phyloP scores from a whole-genome alignment of 1,140 invertebrate species.

The Sycophaga agraensis region DNA sequence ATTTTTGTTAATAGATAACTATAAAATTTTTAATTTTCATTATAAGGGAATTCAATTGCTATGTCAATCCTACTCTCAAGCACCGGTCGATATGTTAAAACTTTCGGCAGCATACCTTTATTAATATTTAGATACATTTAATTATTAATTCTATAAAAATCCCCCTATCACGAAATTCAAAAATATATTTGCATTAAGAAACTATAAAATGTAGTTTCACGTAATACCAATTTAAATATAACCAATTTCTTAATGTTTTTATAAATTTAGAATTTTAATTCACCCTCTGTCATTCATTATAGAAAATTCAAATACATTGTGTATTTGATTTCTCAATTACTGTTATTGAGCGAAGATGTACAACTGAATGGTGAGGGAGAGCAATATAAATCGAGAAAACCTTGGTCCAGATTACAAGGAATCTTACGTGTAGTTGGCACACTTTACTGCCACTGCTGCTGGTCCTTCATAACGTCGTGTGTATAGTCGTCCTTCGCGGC shows the following conservation, averaged over 20 bases:
- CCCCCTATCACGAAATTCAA: not conserved
- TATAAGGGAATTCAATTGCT: slow-evolving; percentile 3
- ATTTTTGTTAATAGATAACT: not conserved
- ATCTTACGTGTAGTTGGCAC: not conserved
- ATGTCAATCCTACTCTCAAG: not conserved
- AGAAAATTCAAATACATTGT: too few species aligned
- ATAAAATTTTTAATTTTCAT: slow-evolving; percentile 6
- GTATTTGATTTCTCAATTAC: too few species aligned
- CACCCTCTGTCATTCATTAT: too few species aligned
- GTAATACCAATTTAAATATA: too few species aligned
- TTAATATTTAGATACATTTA: not conserved
- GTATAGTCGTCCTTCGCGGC: slow-evolving; percentile 47
- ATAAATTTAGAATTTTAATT: too few species aligned
- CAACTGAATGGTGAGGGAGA: too few species aligned
- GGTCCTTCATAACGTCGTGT: slow-evolving; percentile 47
- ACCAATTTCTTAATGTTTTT: too few species aligned
- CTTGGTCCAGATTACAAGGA: slow-evolving; percentile 18
- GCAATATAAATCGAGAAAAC: not conserved
- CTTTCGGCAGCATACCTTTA: not conserved
- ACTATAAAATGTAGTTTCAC: too few species aligned
- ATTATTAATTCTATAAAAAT: slow-evolving; percentile 1
- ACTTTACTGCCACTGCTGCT: slow-evolving; percentile 48
- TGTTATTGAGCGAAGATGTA: too few species aligned
- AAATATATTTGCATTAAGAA: too few species aligned
- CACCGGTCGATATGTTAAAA: slow-evolving; percentile 20